Conservation (phyloP, 92 coral and sea anemone genomes). For the Porites lobata region DNA sequence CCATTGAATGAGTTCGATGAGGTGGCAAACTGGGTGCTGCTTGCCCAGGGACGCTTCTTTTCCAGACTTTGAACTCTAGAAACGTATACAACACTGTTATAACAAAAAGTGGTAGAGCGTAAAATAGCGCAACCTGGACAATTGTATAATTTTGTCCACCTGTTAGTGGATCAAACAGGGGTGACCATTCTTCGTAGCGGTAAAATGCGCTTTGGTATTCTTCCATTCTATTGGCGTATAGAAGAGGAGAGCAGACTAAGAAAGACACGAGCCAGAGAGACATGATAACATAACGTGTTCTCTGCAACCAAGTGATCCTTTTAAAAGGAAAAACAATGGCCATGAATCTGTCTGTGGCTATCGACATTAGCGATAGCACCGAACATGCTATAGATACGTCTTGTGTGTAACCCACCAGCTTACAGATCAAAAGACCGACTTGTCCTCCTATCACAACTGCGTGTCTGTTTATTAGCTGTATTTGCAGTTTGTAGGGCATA, state of each 20-base stretch:
- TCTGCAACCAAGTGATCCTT: constrained; percentile 41
- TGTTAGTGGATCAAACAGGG: constrained; percentile 44
- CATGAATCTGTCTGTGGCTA: constrained; percentile 74
- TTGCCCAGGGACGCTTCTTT: constrained; percentile 30
- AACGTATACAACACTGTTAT: constrained; percentile 35
- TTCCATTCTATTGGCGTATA: constrained; percentile 66
- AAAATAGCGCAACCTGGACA: constrained; percentile 13
- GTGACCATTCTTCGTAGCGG: constrained; percentile 78
- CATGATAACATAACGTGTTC: constrained; percentile 43
- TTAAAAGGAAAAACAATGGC: constrained; percentile 74
- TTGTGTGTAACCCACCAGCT: constrained; percentile 42
- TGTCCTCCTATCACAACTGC: constrained; percentile 11
- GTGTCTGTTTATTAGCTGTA: constrained; percentile 15
- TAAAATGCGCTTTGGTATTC: constrained; percentile 17
- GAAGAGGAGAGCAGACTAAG: constrained; percentile 70
- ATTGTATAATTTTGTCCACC: constrained; percentile 65
- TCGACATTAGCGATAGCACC: constrained; percentile 62
- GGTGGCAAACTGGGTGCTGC: constrained; percentile 12
- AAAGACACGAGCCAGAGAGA: constrained; percentile 68
- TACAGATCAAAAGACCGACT: constrained; percentile 16
- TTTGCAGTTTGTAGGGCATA: constrained; percentile 56
- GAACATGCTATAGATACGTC: constrained; percentile 75
- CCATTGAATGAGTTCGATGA: background rate
- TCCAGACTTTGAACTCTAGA: constrained; percentile 20
- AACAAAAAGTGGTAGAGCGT: constrained; percentile 21